Conservation (phyloP, 1,140 invertebrate species). For the Papilio machaon region DNA sequence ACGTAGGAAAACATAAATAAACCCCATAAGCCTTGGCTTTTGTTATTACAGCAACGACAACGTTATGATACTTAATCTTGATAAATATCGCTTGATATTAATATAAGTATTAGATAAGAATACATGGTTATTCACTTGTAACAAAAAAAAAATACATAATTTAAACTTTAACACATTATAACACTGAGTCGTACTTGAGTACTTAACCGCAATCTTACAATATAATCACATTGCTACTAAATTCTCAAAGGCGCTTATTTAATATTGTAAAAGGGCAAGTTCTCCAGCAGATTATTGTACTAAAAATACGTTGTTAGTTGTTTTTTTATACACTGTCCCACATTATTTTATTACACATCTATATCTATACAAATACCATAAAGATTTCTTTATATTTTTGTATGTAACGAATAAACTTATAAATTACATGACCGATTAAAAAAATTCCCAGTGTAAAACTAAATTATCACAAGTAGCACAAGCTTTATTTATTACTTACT, state of each 20-base stretch:
- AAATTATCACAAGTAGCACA: too few species aligned
- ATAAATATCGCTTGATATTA: not conserved
- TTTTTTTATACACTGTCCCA: too few species aligned
- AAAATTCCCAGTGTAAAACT: too few species aligned
- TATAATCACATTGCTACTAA: not conserved
- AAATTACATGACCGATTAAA: too few species aligned
- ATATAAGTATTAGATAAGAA: not conserved
- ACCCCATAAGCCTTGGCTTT: conserved; percentile 6
- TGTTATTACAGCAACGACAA: not conserved
- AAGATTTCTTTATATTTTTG: too few species aligned
- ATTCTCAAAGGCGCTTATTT: not conserved
- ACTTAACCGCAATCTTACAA: not conserved
- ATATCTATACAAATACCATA: too few species aligned
- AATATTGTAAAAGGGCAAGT: not conserved
- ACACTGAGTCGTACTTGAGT: not conserved
- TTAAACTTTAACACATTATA: not conserved
- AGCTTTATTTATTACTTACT: too few species aligned
- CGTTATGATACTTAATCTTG: conserved; percentile 6
- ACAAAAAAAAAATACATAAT: not conserved
- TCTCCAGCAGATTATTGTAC: too few species aligned
- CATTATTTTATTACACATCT: too few species aligned
- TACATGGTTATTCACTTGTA: not conserved
- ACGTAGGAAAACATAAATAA: not conserved
- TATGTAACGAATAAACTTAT: too few species aligned
- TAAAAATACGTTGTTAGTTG: too few species aligned